phyloP scores from a whole-genome alignment of 1,140 invertebrate genomes.

The Atta cephalotes region DNA sequence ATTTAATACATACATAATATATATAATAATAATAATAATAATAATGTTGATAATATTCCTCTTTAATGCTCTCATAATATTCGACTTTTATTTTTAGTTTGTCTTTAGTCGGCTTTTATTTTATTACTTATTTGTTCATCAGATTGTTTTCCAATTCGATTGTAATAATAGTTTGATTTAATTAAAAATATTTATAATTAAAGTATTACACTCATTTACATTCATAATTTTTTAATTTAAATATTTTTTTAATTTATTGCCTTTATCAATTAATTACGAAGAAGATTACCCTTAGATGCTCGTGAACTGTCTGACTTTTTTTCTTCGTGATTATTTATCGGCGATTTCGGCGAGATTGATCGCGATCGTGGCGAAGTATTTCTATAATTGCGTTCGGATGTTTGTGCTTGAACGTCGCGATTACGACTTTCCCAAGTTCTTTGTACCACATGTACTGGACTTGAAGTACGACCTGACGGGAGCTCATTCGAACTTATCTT shows the following conservation, averaged over 20 bases:
- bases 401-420: conserved; percentile 70
- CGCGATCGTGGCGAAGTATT: conserved; percentile 84
- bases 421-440: conserved; percentile 82
- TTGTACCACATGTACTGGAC: conserved; percentile 80
- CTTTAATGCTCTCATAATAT: no score
- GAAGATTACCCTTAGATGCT: conserved; percentile 63
- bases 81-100: no score
- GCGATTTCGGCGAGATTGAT: conserved; percentile 83
- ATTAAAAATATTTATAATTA: background rate
- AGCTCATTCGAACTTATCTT: conserved; percentile 69
- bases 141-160: background rate
- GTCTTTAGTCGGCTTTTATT: no score
- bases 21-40: no score
- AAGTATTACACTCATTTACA: background rate
- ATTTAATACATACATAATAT: background rate
- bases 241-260: background rate
- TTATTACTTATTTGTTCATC: background rate
- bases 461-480: conserved; percentile 56
- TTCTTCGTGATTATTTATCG: conserved; percentile 39
- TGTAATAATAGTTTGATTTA: background rate
- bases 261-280: background rate
- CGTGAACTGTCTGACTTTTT: conserved; percentile 65
- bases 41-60: background rate
- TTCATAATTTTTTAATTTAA: background rate
- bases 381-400: conserved; percentile 59